phyloP scores from a whole-genome alignment of 2,888 invertebrate genomes.

The Druceiella hillmani region DNA sequence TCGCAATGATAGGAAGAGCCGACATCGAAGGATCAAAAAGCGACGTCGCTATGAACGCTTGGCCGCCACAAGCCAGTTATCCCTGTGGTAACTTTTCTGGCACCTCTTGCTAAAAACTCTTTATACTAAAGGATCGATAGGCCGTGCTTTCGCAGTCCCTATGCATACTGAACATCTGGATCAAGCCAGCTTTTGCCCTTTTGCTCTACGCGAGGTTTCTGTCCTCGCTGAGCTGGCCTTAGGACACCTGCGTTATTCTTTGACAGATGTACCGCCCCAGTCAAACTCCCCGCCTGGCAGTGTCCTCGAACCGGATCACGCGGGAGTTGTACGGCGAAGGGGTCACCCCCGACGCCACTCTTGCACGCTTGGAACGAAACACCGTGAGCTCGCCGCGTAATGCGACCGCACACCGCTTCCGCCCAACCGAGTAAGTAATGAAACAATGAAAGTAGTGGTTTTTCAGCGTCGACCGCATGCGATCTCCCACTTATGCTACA shows the following conservation, averaged over 20 bases:
- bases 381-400: slow-evolving; percentile 28
- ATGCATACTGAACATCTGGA: slow-evolving; percentile 60
- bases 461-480: slow-evolving; percentile 34
- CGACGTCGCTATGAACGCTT: slow-evolving; percentile 61
- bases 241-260: slow-evolving; percentile 61
- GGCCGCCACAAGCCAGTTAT: slow-evolving; percentile 63
- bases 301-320: slow-evolving; percentile 54
- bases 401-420: slow-evolving; percentile 29
- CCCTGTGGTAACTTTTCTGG: slow-evolving; percentile 69
- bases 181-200: slow-evolving; percentile 65
- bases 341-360: slow-evolving; percentile 43
- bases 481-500: slow-evolving; percentile 54
- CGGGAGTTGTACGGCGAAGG: slow-evolving; percentile 31
- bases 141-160: slow-evolving; percentile 60
- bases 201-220: slow-evolving; percentile 67
- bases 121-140: slow-evolving; percentile 59
- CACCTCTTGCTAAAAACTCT: slow-evolving; percentile 59
- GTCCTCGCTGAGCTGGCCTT: slow-evolving; percentile 60
- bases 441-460: slow-evolving; percentile 33
- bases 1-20: slow-evolving; percentile 71
- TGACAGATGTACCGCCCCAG: slow-evolving; percentile 63
- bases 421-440: slow-evolving; percentile 32
- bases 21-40: slow-evolving; percentile 70
- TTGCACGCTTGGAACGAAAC: slow-evolving; percentile 49
- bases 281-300: slow-evolving; percentile 60